Evolutionary conservation across 1,140 invertebrate species (phyloP).

Genomic region (Anoplophora glabripennis): DNA sequence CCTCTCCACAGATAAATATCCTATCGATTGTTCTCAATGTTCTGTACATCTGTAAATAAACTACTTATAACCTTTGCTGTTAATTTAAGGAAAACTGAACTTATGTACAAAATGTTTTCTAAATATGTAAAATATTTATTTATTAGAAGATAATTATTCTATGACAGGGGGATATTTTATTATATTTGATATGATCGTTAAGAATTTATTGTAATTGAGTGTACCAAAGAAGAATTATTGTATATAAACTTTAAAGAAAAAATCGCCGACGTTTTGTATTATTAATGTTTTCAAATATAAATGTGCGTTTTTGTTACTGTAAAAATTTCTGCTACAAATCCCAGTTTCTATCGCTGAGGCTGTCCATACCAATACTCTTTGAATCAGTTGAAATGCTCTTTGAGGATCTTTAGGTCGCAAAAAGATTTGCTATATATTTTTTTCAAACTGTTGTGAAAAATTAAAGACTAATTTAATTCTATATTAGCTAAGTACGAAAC

Average conservation of each 20-base stretch:
- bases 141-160: conserved; percentile 35
- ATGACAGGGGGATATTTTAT: conserved; percentile 39
- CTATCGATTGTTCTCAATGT: too few species aligned
- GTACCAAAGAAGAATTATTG: conserved; percentile 39
- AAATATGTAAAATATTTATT: conserved; percentile 40
- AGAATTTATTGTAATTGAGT: conserved; percentile 35
- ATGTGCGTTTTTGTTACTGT: conserved; percentile 10
- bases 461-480: conserved; percentile 3
- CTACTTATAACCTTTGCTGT: conserved; percentile 17
- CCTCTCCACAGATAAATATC: too few species aligned
- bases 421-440: neutral
- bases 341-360: neutral
- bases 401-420: neutral
- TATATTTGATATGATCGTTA: conserved; percentile 40
- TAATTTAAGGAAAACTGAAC: conserved; percentile 26
- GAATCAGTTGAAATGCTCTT: neutral
- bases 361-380: neutral
- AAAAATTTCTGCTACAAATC: conserved; percentile 3
- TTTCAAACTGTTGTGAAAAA: neutral
- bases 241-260: conserved; percentile 30
- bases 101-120: conserved; percentile 40
- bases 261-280: conserved; percentile 31
- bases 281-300: conserved; percentile 17
- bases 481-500: neutral
- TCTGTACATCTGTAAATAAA: conserved; percentile 21